Conservation (phyloP, 2,888 invertebrate genomes). For the Zygogramma bicolorata region DNA sequence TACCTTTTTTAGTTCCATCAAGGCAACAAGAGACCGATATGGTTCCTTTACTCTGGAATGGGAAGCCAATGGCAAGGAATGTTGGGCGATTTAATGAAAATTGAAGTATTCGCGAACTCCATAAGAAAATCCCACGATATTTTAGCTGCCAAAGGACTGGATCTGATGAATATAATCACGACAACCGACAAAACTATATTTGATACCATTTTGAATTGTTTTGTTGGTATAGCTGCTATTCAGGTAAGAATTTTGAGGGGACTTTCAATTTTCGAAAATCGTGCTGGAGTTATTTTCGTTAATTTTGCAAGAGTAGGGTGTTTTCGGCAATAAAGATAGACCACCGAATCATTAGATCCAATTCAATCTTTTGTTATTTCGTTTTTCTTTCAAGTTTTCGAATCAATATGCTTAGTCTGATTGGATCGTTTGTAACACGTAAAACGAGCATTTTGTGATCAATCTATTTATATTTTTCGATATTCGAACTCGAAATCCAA, state of each 20-base stretch:
- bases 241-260: constrained; percentile 69
- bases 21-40: constrained; percentile 69
- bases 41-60: constrained; percentile 83
- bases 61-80: constrained; percentile 80
- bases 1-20: constrained; percentile 60
- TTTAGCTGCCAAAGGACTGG: constrained; percentile 72
- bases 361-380: no score
- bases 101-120: constrained; percentile 76
- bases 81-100: constrained; percentile 75
- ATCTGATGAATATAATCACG: constrained; percentile 74
- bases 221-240: constrained; percentile 80
- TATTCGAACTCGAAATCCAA: no score
- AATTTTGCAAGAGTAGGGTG: no score
- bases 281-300: no score
- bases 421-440: no score
- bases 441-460: no score
- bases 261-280: no score
- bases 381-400: no score
- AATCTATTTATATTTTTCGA: no score
- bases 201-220: constrained; percentile 77
- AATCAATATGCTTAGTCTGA: no score
- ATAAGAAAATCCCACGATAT: constrained; percentile 72
- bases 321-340: no score
- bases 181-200: constrained; percentile 70
- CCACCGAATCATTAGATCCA: no score